Evolutionary conservation across 2,113 vertebrate species (phyloP).

Genomic region (Aythya baeri): DNA sequence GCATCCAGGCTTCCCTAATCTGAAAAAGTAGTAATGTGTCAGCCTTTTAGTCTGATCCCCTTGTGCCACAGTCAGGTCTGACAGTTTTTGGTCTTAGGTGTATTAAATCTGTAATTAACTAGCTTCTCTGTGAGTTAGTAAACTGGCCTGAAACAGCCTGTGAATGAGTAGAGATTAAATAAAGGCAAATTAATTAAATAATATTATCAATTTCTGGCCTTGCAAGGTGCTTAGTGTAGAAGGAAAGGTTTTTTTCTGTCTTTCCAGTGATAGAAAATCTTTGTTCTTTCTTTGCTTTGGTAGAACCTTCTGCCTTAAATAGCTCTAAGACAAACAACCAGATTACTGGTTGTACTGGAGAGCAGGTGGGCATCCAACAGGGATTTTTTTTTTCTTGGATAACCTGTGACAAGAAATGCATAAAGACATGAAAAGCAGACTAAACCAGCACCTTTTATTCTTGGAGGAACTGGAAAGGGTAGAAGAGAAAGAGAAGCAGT

Average conservation of each 20-base stretch:
- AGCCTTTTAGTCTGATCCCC: constrained; percentile 23
- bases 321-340: background rate
- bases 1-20: constrained; percentile 7
- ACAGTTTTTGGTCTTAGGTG: constrained; percentile 13
- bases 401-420: background rate
- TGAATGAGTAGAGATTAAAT: background rate
- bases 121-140: background rate
- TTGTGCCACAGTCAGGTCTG: background rate
- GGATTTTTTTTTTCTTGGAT: background rate
- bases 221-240: background rate
- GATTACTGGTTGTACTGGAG: background rate
- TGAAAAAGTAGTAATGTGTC: constrained; percentile 20
- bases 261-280: background rate
- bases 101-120: constrained; percentile 31
- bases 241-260: background rate
- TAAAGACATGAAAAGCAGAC: background rate
- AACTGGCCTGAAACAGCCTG: background rate
- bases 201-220: background rate
- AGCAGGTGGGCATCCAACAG: background rate
- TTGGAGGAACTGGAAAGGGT: background rate
- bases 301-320: background rate
- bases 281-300: background rate
- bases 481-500: background rate
- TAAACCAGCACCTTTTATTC: background rate
- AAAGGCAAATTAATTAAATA: background rate